Conservation (phyloP, 2,113 vertebrate genomes). For the Bettongia penicillata region DNA sequence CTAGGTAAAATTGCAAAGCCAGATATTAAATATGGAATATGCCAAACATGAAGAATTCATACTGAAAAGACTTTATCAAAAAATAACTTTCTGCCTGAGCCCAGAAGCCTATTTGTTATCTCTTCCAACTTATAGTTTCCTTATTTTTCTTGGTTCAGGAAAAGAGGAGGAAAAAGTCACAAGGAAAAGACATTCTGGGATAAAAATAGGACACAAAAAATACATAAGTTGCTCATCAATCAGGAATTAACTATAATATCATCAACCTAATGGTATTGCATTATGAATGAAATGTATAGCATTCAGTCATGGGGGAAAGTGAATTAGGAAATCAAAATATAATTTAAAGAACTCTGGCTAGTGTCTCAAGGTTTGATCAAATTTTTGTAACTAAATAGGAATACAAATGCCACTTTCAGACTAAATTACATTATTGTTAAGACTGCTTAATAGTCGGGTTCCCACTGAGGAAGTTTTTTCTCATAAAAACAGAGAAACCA, state of each 20-base stretch:
- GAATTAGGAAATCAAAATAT: constrained; percentile 59
- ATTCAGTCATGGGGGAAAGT: constrained; percentile 19
- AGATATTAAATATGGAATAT: constrained; percentile 25
- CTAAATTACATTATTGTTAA: constrained; percentile 36
- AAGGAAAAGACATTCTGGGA: constrained; percentile 39
- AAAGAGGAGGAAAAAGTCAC: constrained; percentile 5
- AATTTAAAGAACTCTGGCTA: constrained; percentile 44
- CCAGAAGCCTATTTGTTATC: constrained; percentile 21
- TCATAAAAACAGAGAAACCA: constrained; percentile 29
- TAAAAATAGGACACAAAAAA: constrained; percentile 36
- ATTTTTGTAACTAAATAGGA: constrained; percentile 37
- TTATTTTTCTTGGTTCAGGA: constrained; percentile 41
- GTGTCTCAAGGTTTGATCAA: constrained; percentile 58
- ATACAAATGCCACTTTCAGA: constrained; percentile 38
- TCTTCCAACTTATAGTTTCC: constrained; percentile 40
- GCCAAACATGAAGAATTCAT: constrained; percentile 36
- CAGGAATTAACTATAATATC: constrained; percentile 41
- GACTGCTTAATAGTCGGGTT: neutral
- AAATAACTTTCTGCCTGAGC: neutral
- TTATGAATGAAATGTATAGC: constrained; percentile 27
- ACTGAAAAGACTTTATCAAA: constrained; percentile 29
- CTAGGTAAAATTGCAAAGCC: neutral
- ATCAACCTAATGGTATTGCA: constrained; percentile 6
- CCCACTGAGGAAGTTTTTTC: constrained; percentile 32
- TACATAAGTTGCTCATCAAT: constrained; percentile 18